Percentiles rank a stretch among this genome's conserved stretches.
Conservation (phyloP, 2,888 invertebrate species). For the Habroteleia sp. region DNA sequence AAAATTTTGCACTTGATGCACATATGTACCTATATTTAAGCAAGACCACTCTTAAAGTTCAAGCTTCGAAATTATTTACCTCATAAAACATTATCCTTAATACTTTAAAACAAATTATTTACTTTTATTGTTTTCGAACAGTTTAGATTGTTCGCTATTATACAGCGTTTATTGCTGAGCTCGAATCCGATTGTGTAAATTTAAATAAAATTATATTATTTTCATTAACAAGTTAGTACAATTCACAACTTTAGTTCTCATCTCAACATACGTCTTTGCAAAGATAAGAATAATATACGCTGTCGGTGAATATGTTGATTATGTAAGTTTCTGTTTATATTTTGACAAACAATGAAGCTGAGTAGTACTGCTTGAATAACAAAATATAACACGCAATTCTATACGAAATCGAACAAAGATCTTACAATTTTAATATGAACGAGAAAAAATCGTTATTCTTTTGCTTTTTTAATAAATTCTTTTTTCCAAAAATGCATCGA, state of each 20-base stretch:
- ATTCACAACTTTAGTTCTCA: slow-evolving; percentile 28
- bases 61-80: too few species aligned
- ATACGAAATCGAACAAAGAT: not conserved
- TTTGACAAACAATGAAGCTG: slow-evolving; percentile 20
- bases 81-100: too few species aligned
- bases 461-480: too few species aligned
- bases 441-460: not conserved
- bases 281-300: slow-evolving; percentile 34
- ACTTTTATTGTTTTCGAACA: too few species aligned
- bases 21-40: slow-evolving; percentile 7
- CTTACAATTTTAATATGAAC: not conserved
- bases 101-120: too few species aligned
- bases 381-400: slow-evolving; percentile 7
- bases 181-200: slow-evolving; percentile 11
- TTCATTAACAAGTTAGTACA: slow-evolving; percentile 29
- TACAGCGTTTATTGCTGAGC: too few species aligned
- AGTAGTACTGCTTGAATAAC: slow-evolving; percentile 7
- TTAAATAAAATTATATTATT: slow-evolving; percentile 14
- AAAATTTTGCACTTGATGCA: slow-evolving; percentile 46
- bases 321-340: slow-evolving; percentile 32
- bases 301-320: slow-evolving; percentile 39
- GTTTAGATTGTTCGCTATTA: too few species aligned
- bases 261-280: slow-evolving; percentile 16
- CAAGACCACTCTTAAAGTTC: slow-evolving; percentile 1
- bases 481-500: too few species aligned